Base-by-base conservation (phyloP, 2,888 invertebrate species). In the Kuschelorhynchus macadamiae region DNA sequence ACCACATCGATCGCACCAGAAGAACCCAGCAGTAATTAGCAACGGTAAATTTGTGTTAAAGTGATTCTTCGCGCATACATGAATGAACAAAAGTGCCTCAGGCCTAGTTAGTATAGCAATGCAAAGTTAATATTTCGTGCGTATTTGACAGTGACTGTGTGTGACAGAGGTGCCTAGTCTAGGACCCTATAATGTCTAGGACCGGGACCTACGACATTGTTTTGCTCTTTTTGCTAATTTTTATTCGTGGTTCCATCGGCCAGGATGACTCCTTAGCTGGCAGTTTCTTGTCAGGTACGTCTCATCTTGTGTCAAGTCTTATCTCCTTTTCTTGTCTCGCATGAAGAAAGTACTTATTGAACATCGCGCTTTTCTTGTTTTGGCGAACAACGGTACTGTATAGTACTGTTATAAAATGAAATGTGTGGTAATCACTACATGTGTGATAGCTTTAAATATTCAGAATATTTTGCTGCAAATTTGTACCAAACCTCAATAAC, bases 211-310 rank as follows among this genome's bases (percentile, higher is more conserved):
- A 72, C 56, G 44, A 47, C 32, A 46, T 60, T 21, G 69, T 71
- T 46, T 65, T 60, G 49, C 53, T 67, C 32, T 62, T 70, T 41
- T 50, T 71, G 33, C 32, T 56, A 20, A 33, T 68, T 46, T 60
- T 79, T 67, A 64, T 76, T 67, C 69, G 74, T 63, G 77, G 77
- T 75, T 81, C 79, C 72, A 73, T 75, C 69, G 81, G 84, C 71
- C 87, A 91, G 85, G 92, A 92, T 81, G 94, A 93, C 76, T 93
- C 93, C 52, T 86, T 94, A 80, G 92, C 93, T 70, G 91, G 92
- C 78, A 92, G 92, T 79, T 92, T 94, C 82, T 86, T 94, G 61
- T 92, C 93, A 84, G 93, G 93, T 93, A 86, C 42, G 72, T 72
- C 64, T 55, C 70, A 67, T 73, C 63, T 64, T 42, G 41, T 56